phyloP scores from a whole-genome alignment of 2,113 vertebrate genomes.

The Grammomys surdaster region DNA sequence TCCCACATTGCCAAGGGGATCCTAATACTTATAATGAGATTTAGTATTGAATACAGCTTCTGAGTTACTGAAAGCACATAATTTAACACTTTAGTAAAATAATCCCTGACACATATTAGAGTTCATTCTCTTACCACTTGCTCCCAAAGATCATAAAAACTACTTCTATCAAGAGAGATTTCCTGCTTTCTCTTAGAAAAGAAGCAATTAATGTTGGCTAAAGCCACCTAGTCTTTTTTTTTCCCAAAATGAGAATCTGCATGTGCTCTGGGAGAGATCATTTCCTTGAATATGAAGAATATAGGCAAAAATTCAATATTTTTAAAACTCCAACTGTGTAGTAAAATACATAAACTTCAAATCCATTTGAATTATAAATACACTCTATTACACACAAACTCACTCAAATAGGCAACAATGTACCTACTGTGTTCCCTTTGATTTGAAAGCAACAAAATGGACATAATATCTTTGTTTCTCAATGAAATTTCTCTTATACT shows the following conservation, averaged over 20 bases:
- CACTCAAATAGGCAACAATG: neutral
- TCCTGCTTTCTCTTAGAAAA: neutral
- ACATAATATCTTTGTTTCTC: neutral
- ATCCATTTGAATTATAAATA: neutral
- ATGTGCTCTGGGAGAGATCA: neutral
- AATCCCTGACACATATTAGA: neutral
- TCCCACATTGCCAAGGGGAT: neutral
- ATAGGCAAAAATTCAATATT: slow-evolving; percentile 15
- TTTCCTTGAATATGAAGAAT: neutral
- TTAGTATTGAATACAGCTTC: neutral
- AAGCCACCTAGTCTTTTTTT: neutral
- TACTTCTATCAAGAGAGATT: neutral
- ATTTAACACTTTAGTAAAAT: slow-evolving; percentile 41
- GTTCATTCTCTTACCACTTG: neutral
- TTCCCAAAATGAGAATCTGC: neutral
- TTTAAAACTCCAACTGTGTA: neutral
- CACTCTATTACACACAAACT: neutral
- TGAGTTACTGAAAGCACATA: slow-evolving; percentile 1
- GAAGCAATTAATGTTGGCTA: neutral
- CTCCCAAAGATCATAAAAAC: slow-evolving; percentile 18
- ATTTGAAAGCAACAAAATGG: neutral
- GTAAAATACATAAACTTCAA: neutral
- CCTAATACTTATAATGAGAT: slow-evolving; percentile 1
- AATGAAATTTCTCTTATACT: neutral
- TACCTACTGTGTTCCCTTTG: neutral